These are phyloP conservation scores for Siphamia tubifer DNA, from an alignment of 2,113 vertebrate genomes.

Conservation along the genomic window DNA sequence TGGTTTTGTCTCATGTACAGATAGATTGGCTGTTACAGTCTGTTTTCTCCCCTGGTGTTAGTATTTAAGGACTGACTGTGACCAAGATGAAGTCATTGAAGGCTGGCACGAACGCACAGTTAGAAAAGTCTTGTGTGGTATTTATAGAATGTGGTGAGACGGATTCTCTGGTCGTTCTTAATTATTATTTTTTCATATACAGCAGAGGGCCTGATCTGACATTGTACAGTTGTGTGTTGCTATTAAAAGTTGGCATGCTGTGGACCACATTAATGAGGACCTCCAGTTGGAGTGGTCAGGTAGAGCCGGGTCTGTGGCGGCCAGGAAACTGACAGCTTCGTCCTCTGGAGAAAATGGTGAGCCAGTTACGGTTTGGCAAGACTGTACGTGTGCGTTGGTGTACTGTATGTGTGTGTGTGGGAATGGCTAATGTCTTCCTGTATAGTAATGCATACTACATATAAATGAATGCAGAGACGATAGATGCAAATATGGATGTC, in stretches of 20 bases:
- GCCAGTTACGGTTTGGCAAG: slow-evolving; percentile 62
- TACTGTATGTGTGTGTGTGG: background rate
- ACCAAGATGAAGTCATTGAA: slow-evolving; percentile 51
- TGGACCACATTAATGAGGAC: slow-evolving; percentile 69
- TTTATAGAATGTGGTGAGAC: slow-evolving; percentile 60
- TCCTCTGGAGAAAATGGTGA: slow-evolving; percentile 64
- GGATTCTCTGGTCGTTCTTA: slow-evolving; percentile 36
- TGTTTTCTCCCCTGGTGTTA: slow-evolving; percentile 10
- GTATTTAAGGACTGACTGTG: slow-evolving; percentile 18
- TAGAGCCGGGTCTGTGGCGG: slow-evolving; percentile 46
- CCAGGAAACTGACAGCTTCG: slow-evolving; percentile 59
- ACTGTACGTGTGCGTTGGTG: slow-evolving; percentile 2
- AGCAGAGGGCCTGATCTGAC: slow-evolving; percentile 36
- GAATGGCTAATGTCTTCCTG: slow-evolving; percentile 8
- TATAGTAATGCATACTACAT: background rate
- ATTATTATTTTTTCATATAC: slow-evolving; percentile 52
- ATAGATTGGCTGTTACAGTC: background rate
- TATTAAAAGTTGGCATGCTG: slow-evolving; percentile 61
- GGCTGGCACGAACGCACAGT: slow-evolving; percentile 13
- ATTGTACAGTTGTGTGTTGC: slow-evolving; percentile 46
- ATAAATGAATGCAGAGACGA: background rate
- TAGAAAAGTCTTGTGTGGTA: slow-evolving; percentile 51
- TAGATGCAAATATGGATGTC: slow-evolving; percentile 3
- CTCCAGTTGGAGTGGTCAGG: slow-evolving; percentile 66
- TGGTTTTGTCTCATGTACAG: background rate